Evolutionary conservation across 2,797 vertebrate species (phyloP).

Genomic region (Artibeus lituratus): DNA sequence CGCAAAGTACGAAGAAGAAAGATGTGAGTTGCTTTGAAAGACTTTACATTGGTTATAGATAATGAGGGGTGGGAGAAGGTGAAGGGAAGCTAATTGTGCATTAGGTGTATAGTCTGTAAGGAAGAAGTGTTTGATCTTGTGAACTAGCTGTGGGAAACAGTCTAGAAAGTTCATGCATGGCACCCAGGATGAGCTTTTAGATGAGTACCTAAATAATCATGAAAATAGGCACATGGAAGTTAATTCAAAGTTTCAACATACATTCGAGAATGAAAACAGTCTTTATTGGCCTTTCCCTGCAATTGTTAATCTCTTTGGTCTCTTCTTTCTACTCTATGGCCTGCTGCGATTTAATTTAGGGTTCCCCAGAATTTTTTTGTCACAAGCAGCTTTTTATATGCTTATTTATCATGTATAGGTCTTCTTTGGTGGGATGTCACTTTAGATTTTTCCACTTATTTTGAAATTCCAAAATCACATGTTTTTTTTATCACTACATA

Average conservation of each 20-base stretch:
- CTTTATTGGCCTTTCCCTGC: background rate
- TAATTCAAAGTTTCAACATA: background rate
- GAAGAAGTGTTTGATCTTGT: background rate
- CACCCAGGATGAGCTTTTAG: background rate
- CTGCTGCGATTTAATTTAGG: background rate
- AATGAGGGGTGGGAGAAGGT: too few species aligned
- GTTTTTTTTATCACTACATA: background rate
- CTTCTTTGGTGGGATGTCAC: background rate
- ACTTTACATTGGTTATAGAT: background rate
- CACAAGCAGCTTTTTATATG: background rate
- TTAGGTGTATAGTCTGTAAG: too few species aligned
- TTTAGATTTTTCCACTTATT: background rate
- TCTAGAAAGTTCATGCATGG: background rate
- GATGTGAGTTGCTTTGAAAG: background rate
- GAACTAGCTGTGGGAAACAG: background rate
- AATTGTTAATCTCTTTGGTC: background rate
- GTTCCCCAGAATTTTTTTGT: background rate
- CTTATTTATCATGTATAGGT: background rate
- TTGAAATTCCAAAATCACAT: background rate
- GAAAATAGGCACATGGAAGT: background rate
- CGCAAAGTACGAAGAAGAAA: background rate
- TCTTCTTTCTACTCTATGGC: background rate
- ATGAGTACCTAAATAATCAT: background rate
- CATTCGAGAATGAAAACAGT: background rate
- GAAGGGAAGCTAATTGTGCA: too few species aligned